phyloP scores from a whole-genome alignment of 2,113 vertebrate species.

The Oncorhynchus keta region DNA sequence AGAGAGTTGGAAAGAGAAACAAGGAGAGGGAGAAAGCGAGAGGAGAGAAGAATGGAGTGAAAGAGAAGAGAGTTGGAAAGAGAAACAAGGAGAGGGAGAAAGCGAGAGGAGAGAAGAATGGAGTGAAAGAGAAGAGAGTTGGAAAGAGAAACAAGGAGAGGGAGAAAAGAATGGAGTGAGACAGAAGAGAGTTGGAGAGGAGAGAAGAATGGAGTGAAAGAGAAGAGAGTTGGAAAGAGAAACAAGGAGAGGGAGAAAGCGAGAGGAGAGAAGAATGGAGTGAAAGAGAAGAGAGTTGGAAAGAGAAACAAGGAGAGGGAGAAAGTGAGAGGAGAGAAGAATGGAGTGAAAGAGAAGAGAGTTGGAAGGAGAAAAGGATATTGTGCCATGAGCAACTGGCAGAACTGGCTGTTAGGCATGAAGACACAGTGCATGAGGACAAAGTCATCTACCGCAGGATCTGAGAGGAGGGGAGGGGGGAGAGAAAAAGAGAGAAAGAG shows the following conservation, averaged over 20 bases:
- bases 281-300: neutral
- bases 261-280: neutral
- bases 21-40: too few species aligned
- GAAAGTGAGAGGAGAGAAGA: neutral
- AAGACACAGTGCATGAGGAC: constrained; percentile 97
- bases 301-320: neutral
- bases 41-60: too few species aligned
- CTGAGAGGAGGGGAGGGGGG: constrained; percentile 62
- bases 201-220: too few species aligned
- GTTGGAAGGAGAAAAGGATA: constrained; percentile 79
- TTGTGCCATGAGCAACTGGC: constrained; percentile 92
- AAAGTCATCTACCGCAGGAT: constrained; percentile 92
- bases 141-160: too few species aligned
- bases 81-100: too few species aligned
- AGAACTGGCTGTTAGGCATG: constrained; percentile 94
- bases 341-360: neutral
- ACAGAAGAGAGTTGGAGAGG: too few species aligned
- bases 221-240: neutral
- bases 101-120: too few species aligned
- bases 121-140: too few species aligned
- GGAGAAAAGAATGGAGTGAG: too few species aligned
- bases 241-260: neutral
- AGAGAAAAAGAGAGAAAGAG: too few species aligned
- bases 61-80: too few species aligned
- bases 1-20: too few species aligned